Evolutionary conservation across 2,797 vertebrate genomes (phyloP).

Genomic region (Holocentrus rufus): DNA sequence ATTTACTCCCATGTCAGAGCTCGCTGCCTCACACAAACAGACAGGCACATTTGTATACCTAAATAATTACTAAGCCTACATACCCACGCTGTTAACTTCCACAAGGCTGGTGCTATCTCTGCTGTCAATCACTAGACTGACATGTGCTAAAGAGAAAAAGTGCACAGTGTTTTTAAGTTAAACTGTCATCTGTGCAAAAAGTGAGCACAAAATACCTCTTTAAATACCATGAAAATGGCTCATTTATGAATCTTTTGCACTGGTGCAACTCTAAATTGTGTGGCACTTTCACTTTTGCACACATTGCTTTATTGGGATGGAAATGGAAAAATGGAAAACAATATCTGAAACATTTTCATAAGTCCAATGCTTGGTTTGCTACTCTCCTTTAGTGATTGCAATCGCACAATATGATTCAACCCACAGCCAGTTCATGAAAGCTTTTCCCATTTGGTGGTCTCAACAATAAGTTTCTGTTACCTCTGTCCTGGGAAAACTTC

Average conservation of each 20-base stretch:
- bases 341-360: too few species aligned
- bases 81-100: conserved; percentile 31
- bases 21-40: conserved; percentile 56
- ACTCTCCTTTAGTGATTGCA: too few species aligned
- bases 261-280: too few species aligned
- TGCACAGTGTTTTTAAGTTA: background rate
- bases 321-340: too few species aligned
- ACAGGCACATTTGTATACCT: conserved; percentile 67
- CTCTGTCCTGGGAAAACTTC: too few species aligned
- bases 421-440: too few species aligned
- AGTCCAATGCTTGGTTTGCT: too few species aligned
- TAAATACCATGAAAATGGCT: background rate
- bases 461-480: too few species aligned
- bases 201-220: background rate
- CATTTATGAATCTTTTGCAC: background rate
- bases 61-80: conserved; percentile 62
- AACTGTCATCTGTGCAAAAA: background rate
- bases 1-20: conserved; percentile 59
- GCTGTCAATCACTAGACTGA: conserved; percentile 29
- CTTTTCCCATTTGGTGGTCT: too few species aligned
- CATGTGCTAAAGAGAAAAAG: background rate
- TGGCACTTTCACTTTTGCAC: too few species aligned
- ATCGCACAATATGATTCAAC: too few species aligned
- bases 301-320: too few species aligned
- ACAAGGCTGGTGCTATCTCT: background rate